Evolutionary conservation across 2,113 vertebrate genomes (phyloP).

Genomic region (cat (Felis catus)): DNA sequence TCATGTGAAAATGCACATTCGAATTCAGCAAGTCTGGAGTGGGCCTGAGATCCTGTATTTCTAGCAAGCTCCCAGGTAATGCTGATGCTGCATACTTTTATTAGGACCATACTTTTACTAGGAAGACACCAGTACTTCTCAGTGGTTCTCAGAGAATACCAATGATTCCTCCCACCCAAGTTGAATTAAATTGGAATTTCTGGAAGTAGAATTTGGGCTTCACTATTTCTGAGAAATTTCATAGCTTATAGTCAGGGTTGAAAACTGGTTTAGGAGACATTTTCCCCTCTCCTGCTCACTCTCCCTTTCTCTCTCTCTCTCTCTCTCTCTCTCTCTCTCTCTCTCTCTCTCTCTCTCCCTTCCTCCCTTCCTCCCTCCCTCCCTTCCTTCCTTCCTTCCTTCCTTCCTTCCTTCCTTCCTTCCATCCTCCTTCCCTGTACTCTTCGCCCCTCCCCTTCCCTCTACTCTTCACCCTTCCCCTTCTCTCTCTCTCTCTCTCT

Average conservation of each 20-base stretch:
- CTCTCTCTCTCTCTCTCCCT: fast-evolving
- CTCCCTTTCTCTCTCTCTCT: background rate
- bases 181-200: background rate
- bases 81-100: background rate
- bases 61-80: background rate
- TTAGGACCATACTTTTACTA: no score
- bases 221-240: background rate
- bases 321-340: fast-evolving
- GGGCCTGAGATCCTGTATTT: background rate
- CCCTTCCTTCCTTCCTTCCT: background rate
- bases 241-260: background rate
- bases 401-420: background rate
- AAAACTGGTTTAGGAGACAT: background rate
- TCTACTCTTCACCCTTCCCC: fast-evolving
- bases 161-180: background rate
- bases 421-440: background rate
- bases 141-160: background rate
- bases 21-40: background rate
- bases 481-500: no score
- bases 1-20: background rate
- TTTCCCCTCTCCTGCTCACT: fast-evolving
- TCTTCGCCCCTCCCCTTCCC: no score
- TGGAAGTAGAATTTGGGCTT: background rate
- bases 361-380: fast-evolving
- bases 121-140: background rate